Base-by-base conservation (phyloP, 2,888 invertebrate species). In the Melanotus villosus region DNA sequence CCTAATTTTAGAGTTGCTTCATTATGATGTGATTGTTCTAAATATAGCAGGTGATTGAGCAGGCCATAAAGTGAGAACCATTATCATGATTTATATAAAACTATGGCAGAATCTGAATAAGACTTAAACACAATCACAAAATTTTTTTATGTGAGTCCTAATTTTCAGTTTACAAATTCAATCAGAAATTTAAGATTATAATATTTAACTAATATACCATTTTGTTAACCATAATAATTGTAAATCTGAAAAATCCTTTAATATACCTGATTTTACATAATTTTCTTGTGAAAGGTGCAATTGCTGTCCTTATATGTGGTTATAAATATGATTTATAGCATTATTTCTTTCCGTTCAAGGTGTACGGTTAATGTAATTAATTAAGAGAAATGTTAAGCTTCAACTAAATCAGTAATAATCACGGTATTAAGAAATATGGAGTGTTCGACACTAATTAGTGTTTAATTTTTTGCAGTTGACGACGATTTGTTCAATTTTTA, bases 311-410 rank as follows among this genome's bases (percentile, higher is more conserved):
- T 38, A 12, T 38, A 41, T 18, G 16, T 41, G 2, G 12, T 14
- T 41, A 14, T 41, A 14, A 5, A 14, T 41, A 41, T 47, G 47
- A 23, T 47, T 47, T 47, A 47, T 47, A 2, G 12, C 47, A 1
- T 10, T n/a, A n/a, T 23, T 47, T 47, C 32, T 32, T 52, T 32
- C 50, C 32, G 32, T 52, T 52, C 16, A 52, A 52, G 52, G 26
- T 32, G 16, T 32, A 18, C n/a, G 16, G 26, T 52, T 52, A 52
- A 34, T 52, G 10, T 52, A 52, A 52, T 52, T 52, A 52, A 52
- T 52, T 52, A 26, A 23, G 12, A 34, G 18, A 52, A 52, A 52
- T 52, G 52, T 19, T 32, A 19, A 52, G 26, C 52, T 52, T 52
- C 19, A 52, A 34, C 16, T 52, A 14, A 30, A 12, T 32, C 26